Conservation (phyloP, 2,797 vertebrate genomes). For the Anas acuta region DNA sequence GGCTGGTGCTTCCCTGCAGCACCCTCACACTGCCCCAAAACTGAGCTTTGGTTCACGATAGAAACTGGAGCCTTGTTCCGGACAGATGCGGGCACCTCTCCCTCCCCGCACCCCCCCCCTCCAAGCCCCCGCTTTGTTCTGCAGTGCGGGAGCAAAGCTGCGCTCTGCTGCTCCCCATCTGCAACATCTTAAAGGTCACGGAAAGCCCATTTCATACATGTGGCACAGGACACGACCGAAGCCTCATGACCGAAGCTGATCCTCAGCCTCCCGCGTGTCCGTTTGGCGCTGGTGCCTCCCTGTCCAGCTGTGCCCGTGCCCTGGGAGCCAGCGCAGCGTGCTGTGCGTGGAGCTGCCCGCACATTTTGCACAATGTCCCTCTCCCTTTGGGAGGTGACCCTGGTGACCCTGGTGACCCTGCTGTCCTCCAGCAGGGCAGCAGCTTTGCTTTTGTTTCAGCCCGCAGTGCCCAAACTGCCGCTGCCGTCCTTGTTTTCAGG, state of each 20-base stretch:
- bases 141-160: not conserved
- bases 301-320: not conserved
- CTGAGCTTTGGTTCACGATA: not conserved
- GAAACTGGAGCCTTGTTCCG: slow-evolving; percentile 68
- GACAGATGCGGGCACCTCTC: slow-evolving; percentile 4
- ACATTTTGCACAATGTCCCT: fast-evolving
- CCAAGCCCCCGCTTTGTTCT: not conserved
- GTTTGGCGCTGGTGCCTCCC: fast-evolving
- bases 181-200: slow-evolving; percentile 67
- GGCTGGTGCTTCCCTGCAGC: fast-evolving
- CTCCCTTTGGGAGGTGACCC: not conserved
- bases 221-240: too few relatives aligned
- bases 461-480: fast-evolving
- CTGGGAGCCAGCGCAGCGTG: not conserved
- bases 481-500: not conserved
- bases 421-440: not conserved
- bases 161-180: not conserved
- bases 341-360: not conserved
- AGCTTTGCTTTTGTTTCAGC: not conserved
- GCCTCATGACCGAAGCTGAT: not conserved
- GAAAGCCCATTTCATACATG: not conserved
- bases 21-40: not conserved
- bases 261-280: fast-evolving
- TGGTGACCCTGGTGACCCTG: not conserved
- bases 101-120: not conserved